Evolutionary conservation across 2,888 invertebrate species (phyloP).

Genomic region (Volucella bombylans): DNA sequence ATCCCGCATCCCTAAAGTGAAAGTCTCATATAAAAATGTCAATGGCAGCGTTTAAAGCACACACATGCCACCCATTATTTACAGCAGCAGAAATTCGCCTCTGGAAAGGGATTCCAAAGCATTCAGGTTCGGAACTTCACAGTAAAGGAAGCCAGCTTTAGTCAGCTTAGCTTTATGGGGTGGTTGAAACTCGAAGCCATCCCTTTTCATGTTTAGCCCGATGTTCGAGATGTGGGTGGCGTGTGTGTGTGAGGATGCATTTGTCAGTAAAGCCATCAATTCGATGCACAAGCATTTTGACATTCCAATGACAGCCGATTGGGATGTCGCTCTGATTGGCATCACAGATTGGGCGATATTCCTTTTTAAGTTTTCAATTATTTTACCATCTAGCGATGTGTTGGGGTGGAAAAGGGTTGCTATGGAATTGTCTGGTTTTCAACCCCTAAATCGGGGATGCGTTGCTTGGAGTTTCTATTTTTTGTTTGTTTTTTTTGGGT

Average conservation of each 20-base stretch:
- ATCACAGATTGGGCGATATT: slow-evolving; percentile 35
- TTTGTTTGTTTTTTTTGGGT: background rate
- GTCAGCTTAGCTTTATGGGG: background rate
- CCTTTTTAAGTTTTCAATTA: slow-evolving; percentile 66
- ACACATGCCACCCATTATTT: slow-evolving; percentile 70
- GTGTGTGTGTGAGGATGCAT: slow-evolving; percentile 67
- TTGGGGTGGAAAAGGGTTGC: slow-evolving; percentile 8
- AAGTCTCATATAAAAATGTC: slow-evolving; percentile 63
- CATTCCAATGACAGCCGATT: slow-evolving; percentile 51
- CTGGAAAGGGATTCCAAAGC: too few relatives aligned
- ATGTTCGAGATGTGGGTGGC: too few relatives aligned
- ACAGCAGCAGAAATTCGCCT: slow-evolving; percentile 44
- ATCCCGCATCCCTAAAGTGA: slow-evolving; percentile 59
- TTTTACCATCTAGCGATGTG: slow-evolving; percentile 24
- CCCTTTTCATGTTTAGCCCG: slow-evolving; percentile 53
- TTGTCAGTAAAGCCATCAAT: slow-evolving; percentile 28
- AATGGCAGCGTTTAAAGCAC: slow-evolving; percentile 68
- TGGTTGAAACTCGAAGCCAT: slow-evolving; percentile 26
- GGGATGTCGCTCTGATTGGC: slow-evolving; percentile 44
- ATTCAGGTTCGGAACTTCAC: too few relatives aligned
- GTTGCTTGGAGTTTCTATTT: slow-evolving; percentile 20
- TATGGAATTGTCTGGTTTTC: slow-evolving; percentile 43
- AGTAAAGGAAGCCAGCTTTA: too few relatives aligned
- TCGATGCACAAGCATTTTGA: slow-evolving; percentile 60
- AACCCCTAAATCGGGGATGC: slow-evolving; percentile 49